Evolutionary conservation across 2,113 vertebrate species (phyloP).

Genomic region (Phalacrocorax pelagicus): DNA sequence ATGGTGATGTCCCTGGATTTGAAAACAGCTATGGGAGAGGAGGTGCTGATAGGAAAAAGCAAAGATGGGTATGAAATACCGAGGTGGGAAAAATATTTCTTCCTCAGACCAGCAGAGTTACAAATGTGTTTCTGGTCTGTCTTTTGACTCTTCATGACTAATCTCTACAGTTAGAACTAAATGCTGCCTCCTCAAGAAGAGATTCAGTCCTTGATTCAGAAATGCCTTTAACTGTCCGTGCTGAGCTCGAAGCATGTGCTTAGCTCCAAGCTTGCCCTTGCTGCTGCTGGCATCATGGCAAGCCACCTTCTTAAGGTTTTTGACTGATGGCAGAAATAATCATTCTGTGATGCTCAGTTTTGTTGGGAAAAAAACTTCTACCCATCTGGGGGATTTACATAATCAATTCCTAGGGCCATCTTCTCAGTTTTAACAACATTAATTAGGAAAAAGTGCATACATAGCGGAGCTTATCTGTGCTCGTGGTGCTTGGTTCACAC

Average conservation of each 20-base stretch:
- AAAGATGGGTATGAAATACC: not conserved
- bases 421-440: not conserved
- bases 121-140: not conserved
- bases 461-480: not conserved
- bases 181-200: not conserved
- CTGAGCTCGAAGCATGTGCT: not conserved
- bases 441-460: not conserved
- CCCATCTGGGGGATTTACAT: not conserved
- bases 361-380: not conserved
- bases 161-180: not conserved
- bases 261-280: not conserved
- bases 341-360: not conserved
- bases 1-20: slow-evolving; percentile 46
- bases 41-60: slow-evolving; percentile 3
- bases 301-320: not conserved
- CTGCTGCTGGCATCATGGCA: not conserved
- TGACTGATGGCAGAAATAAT: not conserved
- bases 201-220: not conserved
- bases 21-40: slow-evolving; percentile 33
- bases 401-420: not conserved
- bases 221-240: not conserved
- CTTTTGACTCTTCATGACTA: not conserved
- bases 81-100: slow-evolving; percentile 9
- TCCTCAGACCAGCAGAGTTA: not conserved
- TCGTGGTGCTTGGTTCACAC: not conserved